Base-by-base conservation (phyloP, 1,140 invertebrate species). In the Hycleus phaleratus region DNA sequence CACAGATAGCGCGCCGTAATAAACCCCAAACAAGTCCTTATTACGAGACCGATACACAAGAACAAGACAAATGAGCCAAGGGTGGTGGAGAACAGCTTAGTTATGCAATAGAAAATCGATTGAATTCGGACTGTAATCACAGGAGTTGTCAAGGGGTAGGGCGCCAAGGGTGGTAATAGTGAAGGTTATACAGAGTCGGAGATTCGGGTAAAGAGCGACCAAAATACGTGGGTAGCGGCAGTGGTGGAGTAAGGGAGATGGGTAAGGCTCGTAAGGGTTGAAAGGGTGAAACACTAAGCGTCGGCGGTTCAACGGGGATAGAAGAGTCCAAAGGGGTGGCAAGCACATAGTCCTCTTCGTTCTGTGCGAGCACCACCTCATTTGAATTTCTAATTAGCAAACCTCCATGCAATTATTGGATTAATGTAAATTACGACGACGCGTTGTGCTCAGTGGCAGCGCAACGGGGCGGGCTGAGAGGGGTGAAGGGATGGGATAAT, bases 331-430 rank as follows among this genome's bases (percentile, higher is more conserved):
- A 58, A 51, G 58, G 60, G 56, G 58, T 51, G 42, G 53, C 60
- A 73, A 61, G 65, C 63, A 66, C 61, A 68, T 62, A 67, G 67
- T 68, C 67, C 70, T 66, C 32, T 32, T 32, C 67, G 63, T 58
- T 62, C 68, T 66, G 60, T 65, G 63, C 71, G 64, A 69, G 82
- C 83, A 82, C 83, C 83, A 85, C 81, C 85, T 88, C 85, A 89
- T 89, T 88, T 88, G 86, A 88, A 88, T 88, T 88, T 87, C 85
- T 89, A 88, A 89, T 86, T 87, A 88, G 85, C 83, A 85, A 86
- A 87, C 85, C 85, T 86, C 84, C 84, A 86, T 87, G 85, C 86
- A 89, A 88, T 89, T 89, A 89, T 89, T 88, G 86, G 87, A 89
- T 89, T 89, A 89, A 89, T 89, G 86, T 88, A 89, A 89, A 89